Evolutionary conservation across 35 echinoderm and acorn worm species (phyloP).

Genomic region (Acanthaster planci): DNA sequence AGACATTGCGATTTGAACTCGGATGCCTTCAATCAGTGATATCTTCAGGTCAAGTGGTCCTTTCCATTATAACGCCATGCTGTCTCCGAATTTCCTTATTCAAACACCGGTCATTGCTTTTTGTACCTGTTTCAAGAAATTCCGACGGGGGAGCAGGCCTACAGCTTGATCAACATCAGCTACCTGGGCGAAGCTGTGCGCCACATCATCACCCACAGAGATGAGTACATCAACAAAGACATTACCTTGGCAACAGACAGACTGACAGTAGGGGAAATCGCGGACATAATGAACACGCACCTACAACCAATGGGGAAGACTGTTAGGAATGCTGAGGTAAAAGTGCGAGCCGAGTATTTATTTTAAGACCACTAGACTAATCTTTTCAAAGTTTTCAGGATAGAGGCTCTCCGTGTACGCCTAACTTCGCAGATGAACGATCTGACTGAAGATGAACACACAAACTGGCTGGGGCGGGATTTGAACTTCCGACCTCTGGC

Average conservation of each 20-base stretch:
- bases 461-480: too few species aligned
- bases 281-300: conserved; percentile 53
- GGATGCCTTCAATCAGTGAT: too few species aligned
- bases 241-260: conserved; percentile 69
- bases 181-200: conserved; percentile 66
- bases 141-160: conserved; percentile 54
- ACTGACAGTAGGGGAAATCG: conserved; percentile 61
- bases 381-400: too few species aligned
- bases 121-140: conserved; percentile 38
- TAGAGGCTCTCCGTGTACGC: too few species aligned
- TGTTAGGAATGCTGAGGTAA: conserved; percentile 70
- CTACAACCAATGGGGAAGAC: conserved; percentile 44
- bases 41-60: neutral
- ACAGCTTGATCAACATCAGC: conserved; percentile 57
- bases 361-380: too few species aligned
- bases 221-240: conserved; percentile 54
- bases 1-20: too few species aligned
- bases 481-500: too few species aligned
- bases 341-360: too few species aligned
- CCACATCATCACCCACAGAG: conserved; percentile 70
- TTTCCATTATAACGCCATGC: neutral
- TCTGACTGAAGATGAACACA: too few species aligned
- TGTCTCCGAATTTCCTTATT: neutral
- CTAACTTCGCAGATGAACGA: too few species aligned
- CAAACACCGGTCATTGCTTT: neutral